Conservation (phyloP, 1,140 invertebrate genomes). For the Bactericera cockerelli region DNA sequence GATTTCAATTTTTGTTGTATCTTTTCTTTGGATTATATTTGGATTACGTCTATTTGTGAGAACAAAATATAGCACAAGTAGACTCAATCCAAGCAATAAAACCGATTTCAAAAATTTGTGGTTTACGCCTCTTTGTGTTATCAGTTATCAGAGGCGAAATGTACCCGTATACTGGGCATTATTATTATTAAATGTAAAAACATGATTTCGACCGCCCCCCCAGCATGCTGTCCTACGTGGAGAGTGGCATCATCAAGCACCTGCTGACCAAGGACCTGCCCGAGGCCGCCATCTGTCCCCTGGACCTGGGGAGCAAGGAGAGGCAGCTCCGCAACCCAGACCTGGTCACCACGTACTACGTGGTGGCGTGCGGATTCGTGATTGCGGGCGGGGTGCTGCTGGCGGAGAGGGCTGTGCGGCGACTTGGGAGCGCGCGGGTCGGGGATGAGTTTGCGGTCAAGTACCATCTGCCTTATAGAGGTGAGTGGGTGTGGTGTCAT, state of each 20-base stretch:
- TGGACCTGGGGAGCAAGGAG: constrained; percentile 61
- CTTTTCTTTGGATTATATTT: too few species aligned
- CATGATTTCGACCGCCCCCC: too few species aligned
- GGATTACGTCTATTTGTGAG: too few species aligned
- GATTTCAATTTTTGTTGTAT: too few species aligned
- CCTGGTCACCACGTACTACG: constrained; percentile 50
- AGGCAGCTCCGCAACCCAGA: constrained; percentile 49
- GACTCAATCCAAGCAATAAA: too few species aligned
- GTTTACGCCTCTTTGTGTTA: too few species aligned
- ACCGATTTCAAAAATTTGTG: too few species aligned
- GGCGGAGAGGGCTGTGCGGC: constrained; percentile 35
- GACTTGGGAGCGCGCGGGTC: constrained; percentile 1
- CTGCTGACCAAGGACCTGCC: constrained; percentile 43
- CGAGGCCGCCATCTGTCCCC: constrained; percentile 54
- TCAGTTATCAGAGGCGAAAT: too few species aligned
- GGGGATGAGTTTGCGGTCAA: not conserved
- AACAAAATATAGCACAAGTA: too few species aligned
- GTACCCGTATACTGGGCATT: too few species aligned
- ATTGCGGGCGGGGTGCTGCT: constrained; percentile 43
- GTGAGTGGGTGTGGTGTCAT: not conserved
- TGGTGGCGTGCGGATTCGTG: constrained; percentile 42
- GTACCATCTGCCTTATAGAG: not conserved
- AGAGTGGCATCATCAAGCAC: constrained; percentile 54
- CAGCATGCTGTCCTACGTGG: constrained; percentile 46
- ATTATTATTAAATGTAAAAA: too few species aligned